These are phyloP conservation scores for Clarias macrocephalus DNA, from an alignment of 2,113 vertebrate species.

Conservation along the genomic window DNA sequence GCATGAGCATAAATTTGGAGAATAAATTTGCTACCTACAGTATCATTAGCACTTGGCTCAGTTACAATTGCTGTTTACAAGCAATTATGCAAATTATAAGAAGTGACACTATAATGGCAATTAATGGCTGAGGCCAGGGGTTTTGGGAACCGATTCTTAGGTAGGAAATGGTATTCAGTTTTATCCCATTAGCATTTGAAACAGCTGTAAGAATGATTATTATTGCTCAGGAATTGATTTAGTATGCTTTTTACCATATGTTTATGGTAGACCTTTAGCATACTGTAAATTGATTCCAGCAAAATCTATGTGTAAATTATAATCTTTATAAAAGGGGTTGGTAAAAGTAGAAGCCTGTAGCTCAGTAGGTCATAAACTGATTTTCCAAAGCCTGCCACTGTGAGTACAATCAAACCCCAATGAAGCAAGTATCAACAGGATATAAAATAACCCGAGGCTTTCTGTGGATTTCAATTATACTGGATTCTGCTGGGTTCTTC, in stretches of 20 bases:
- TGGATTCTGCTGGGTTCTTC: background rate
- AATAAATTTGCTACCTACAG: background rate
- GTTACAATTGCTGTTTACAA: background rate
- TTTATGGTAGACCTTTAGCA: background rate
- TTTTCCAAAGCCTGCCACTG: background rate
- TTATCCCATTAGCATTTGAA: background rate
- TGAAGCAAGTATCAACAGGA: background rate
- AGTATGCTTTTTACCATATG: background rate
- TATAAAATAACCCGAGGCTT: constrained; percentile 6
- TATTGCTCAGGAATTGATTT: background rate
- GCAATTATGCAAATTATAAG: constrained; percentile 12
- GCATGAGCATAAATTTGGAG: background rate
- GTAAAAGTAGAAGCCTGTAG: background rate
- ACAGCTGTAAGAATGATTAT: background rate
- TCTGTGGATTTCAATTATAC: background rate
- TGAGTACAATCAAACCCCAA: constrained; percentile 2
- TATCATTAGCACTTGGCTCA: background rate
- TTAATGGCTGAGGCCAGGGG: no score
- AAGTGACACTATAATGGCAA: constrained; percentile 2
- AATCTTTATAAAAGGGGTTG: background rate
- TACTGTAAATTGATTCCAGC: background rate
- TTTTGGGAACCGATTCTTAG: background rate
- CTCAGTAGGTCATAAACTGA: background rate
- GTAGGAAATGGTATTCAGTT: background rate
- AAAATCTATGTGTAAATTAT: background rate